These are phyloP conservation scores for Paramisgurnus dabryanus DNA, from an alignment of 2,113 vertebrate genomes.

Conservation along the genomic window DNA sequence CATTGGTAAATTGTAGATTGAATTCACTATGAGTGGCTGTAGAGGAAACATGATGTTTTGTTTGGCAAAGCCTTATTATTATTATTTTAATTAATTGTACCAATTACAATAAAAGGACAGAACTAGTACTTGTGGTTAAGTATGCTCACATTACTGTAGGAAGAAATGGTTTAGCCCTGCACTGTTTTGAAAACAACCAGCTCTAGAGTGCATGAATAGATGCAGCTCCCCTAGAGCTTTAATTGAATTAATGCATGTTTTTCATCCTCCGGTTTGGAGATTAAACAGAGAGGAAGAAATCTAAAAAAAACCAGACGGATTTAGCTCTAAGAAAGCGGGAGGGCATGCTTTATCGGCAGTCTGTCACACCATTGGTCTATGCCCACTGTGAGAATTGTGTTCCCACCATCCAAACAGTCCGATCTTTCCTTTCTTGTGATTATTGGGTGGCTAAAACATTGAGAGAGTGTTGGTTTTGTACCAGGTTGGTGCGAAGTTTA, in stretches of 20 bases:
- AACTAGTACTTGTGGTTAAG: no score
- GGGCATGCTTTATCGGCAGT: constrained; percentile 13
- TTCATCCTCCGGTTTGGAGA: not conserved
- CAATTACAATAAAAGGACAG: no score
- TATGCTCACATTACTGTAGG: not conserved
- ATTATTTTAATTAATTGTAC: no score
- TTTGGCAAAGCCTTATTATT: no score
- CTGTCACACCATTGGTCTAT: constrained; percentile 12
- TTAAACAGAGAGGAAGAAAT: not conserved
- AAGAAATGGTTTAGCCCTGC: not conserved
- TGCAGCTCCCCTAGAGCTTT: constrained; percentile 7
- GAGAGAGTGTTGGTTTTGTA: constrained; percentile 20
- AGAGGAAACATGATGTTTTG: no score
- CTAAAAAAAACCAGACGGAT: not conserved
- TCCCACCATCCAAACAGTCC: not conserved
- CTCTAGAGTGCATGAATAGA: constrained; percentile 6
- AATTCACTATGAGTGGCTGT: no score
- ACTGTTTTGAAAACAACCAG: not conserved
- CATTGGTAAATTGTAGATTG: no score
- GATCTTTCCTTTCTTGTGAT: constrained; percentile 6
- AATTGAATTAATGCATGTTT: constrained; percentile 25
- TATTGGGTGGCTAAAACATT: constrained; percentile 32
- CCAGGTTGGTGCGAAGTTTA: constrained; percentile 19
- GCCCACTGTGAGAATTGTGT: constrained; percentile 15
- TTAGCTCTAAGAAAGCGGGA: not conserved